These are phyloP conservation scores for Achlya flavicornis DNA, from an alignment of 2,888 invertebrate genomes.

Conservation along the genomic window DNA sequence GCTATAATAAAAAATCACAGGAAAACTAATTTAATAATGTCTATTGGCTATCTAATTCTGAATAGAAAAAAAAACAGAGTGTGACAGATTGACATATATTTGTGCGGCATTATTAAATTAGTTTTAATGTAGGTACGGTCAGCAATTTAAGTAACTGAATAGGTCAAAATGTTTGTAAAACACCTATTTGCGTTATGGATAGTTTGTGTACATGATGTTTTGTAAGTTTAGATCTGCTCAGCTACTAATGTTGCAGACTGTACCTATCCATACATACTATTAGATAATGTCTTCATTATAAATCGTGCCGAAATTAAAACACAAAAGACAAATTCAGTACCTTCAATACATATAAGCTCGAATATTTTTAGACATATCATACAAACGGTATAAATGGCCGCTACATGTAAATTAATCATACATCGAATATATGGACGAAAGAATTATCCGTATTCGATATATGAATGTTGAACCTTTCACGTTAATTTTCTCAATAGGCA, in stretches of 20 bases:
- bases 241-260: too few species aligned
- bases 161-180: too few species aligned
- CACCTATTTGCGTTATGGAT: too few species aligned
- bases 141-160: too few species aligned
- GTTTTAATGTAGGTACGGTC: slow-evolving; percentile 15
- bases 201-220: too few species aligned
- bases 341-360: slow-evolving; percentile 30
- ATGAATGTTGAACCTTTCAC: not conserved
- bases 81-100: not conserved
- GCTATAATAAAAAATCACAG: slow-evolving; percentile 18
- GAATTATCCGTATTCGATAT: not conserved
- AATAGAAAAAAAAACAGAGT: not conserved
- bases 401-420: not conserved
- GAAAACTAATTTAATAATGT: not conserved
- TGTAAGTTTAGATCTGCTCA: too few species aligned
- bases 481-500: not conserved
- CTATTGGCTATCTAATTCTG: not conserved
- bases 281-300: not conserved
- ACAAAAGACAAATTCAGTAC: slow-evolving; percentile 37
- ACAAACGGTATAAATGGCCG: not conserved
- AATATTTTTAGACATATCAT: slow-evolving; percentile 42
- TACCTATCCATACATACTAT: not conserved
- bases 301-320: slow-evolving; percentile 13
- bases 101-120: not conserved
- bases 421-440: not conserved